Evolutionary conservation across 2,888 invertebrate genomes (phyloP), one percentile per base, ranked within the genome.

Genomic region (Habrosyne pyritoides): DNA sequence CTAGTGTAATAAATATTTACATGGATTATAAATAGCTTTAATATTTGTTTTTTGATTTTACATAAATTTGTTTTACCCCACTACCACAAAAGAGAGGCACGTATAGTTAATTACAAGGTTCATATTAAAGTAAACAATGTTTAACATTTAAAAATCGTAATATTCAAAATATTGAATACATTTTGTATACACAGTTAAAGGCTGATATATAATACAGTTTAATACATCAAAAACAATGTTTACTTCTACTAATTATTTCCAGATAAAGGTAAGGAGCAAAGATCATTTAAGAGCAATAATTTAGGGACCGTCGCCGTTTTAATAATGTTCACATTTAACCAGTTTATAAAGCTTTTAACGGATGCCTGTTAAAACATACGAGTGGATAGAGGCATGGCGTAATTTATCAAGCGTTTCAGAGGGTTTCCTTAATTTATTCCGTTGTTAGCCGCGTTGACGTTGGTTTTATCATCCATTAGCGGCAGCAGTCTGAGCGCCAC

Each of bases 401-500:
- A 79, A 84, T 85, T 84, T 78, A 83, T 84, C 76, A 81, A 77
- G 75, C 71, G 80, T 82, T 84, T 81, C 72, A 71, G 75, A 75
- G 76, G 77, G 76, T 76, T 77, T 74, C 69, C 71, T 77, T 82
- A 85, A 84, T 84, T 83, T 82, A 82, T 84, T 79, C 80, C 66
- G 77, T 75, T 81, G 79, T 79, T 77, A 79, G 77, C 66, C 71
- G 71, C 77, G 75, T 78, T 78, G 82, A 78, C 78, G 83, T 83
- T 74, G 82, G 81, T 84, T 84, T 83, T 82, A 84, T 81, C 79
- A 79, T 81, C 79, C 83, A 82, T 84, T 84, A 83, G 75, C 70
- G 75, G 71, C 67, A 69, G 66, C 67, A 68, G 68, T 68, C 64
- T 58, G 66, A 68, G 64, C 54, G 60, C 66, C 56, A 59, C 26